A percentile compares a stretch with the other conserved stretches of the same genome.
phyloP scores from a whole-genome alignment of 2,888 invertebrate genomes.

The Calliopum simillimum region DNA sequence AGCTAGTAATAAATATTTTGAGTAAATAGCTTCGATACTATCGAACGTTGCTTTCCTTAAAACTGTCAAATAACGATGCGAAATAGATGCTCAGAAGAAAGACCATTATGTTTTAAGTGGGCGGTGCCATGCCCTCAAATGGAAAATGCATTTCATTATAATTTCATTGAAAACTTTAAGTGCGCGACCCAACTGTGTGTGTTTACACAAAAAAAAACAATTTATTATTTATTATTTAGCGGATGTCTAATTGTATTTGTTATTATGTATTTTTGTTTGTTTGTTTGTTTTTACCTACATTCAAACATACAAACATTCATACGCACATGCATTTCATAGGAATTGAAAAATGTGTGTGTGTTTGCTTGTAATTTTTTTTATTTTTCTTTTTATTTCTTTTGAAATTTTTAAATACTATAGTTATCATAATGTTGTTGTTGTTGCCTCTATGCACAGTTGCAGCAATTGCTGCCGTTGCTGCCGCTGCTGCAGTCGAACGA shows the following conservation, averaged over 20 bases:
- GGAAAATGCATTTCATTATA: no score
- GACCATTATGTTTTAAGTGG: no score
- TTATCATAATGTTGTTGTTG: not conserved
- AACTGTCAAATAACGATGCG: no score
- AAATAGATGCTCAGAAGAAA: no score
- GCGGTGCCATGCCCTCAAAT: no score
- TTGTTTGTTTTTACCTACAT: slow-evolving; percentile 11
- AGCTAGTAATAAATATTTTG: no score
- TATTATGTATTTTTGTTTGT: slow-evolving; percentile 57
- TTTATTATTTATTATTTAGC: slow-evolving; percentile 55
- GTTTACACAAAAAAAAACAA: not conserved
- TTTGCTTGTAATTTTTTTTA: not conserved
- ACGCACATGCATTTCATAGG: not conserved
- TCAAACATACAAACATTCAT: slow-evolving; percentile 1
- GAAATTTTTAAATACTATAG: no score
- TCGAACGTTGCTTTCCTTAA: no score
- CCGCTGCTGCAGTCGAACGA: slow-evolving; percentile 18
- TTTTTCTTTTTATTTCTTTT: not conserved
- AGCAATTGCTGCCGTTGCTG: slow-evolving; percentile 1
- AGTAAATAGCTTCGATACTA: no score
- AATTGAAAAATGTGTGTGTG: not conserved
- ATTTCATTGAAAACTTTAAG: no score
- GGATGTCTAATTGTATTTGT: slow-evolving; percentile 66
- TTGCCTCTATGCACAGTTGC: not conserved
- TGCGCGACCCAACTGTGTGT: not conserved